Percentiles rank a stretch among this genome's conserved stretches.
These are phyloP conservation scores for Lycaon pictus DNA, from an alignment of 2,113 vertebrate genomes.

Conservation along the genomic window DNA sequence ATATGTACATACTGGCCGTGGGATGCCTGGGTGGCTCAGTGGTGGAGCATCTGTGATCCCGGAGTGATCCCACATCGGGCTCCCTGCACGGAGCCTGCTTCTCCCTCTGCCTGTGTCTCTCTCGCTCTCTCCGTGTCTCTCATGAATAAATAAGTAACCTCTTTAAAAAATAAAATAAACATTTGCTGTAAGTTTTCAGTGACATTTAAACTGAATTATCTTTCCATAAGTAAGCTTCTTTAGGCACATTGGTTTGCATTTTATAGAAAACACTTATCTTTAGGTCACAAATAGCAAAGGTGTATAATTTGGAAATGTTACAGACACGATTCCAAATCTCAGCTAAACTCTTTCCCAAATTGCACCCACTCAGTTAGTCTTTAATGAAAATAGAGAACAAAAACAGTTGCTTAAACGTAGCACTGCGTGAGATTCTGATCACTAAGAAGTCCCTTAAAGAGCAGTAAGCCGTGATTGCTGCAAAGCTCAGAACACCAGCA, in stretches of 20 bases:
- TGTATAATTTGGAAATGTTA: background rate
- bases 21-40: too few relatives aligned
- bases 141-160: too few relatives aligned
- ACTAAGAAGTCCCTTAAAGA: conserved; percentile 67
- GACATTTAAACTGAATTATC: background rate
- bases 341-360: background rate
- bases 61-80: too few relatives aligned
- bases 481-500: conserved; percentile 58
- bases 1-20: background rate
- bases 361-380: conserved; percentile 17
- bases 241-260: conserved; percentile 24
- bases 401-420: background rate
- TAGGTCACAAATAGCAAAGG: conserved; percentile 11
- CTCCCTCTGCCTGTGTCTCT: too few relatives aligned
- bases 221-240: background rate
- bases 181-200: conserved; percentile 30
- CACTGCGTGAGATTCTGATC: background rate
- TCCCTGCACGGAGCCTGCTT: too few relatives aligned
- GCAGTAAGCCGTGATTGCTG: conserved; percentile 31
- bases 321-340: conserved; percentile 1
- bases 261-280: conserved; percentile 17
- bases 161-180: background rate
- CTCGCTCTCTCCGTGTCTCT: too few relatives aligned
- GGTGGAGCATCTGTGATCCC: too few relatives aligned
- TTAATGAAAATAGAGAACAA: conserved; percentile 1